Percentiles rank a stretch among this genome's conserved stretches.
Evolutionary conservation across 1,140 invertebrate species (phyloP).

Genomic region (Drosophila lowei): DNA sequence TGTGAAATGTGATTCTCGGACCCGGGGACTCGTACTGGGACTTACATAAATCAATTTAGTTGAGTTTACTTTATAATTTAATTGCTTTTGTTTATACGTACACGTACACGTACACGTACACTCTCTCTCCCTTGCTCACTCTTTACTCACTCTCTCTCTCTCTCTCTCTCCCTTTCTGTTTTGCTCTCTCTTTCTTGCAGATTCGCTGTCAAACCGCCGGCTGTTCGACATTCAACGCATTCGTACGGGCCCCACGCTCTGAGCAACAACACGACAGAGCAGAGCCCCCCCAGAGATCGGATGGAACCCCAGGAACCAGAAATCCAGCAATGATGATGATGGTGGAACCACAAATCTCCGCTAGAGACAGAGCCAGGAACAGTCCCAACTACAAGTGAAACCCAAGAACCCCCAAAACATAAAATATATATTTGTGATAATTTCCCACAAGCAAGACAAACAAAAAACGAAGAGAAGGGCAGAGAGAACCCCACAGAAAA

Average conservation of each 20-base stretch:
- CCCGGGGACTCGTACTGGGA: constrained; percentile 1
- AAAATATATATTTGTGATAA: too few relatives aligned
- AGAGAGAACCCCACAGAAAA: too few relatives aligned
- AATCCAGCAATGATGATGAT: too few relatives aligned
- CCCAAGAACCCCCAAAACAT: too few relatives aligned
- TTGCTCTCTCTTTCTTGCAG: constrained; percentile 30
- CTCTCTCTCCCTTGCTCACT: not conserved
- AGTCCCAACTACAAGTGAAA: too few relatives aligned
- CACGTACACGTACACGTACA: constrained; percentile 11
- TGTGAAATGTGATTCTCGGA: constrained; percentile 36
- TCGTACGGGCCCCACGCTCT: constrained; percentile 65
- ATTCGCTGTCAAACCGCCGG: constrained; percentile 61
- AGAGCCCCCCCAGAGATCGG: constrained; percentile 26
- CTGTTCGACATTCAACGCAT: constrained; percentile 50
- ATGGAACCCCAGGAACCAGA: constrained; percentile 37
- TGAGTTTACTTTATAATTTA: constrained; percentile 76
- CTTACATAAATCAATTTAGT: constrained; percentile 78
- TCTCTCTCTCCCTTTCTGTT: constrained; percentile 15
- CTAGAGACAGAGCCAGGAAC: not conserved
- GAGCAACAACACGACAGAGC: constrained; percentile 64
- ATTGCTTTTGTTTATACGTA: constrained; percentile 64
- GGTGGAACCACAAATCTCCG: constrained; percentile 5
- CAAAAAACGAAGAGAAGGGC: too few relatives aligned
- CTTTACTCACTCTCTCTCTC: constrained; percentile 13
- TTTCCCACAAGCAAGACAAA: too few relatives aligned